Percentiles rank a stretch among this genome's conserved stretches.
phyloP scores from a whole-genome alignment of 2,888 invertebrate genomes.

The Agrochola lychnidis region DNA sequence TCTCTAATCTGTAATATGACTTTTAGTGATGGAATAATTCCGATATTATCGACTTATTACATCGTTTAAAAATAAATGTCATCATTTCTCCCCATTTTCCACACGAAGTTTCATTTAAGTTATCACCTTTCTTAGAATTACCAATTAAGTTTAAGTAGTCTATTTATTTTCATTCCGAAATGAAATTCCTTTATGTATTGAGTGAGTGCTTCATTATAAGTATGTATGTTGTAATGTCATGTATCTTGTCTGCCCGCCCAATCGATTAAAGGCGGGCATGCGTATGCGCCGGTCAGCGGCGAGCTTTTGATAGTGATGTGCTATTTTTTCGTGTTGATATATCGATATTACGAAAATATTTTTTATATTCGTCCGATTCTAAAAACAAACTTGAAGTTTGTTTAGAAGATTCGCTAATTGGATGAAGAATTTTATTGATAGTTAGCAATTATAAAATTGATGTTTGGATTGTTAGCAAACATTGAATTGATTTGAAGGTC shows the following conservation, averaged over 20 bases:
- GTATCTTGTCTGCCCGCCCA: constrained; percentile 70
- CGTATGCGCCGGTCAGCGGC: constrained; percentile 66
- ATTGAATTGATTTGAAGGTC: constrained; percentile 15
- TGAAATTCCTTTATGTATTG: constrained; percentile 37
- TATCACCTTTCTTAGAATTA: background rate
- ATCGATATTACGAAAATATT: background rate
- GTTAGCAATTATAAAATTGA: constrained; percentile 3
- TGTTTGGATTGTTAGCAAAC: constrained; percentile 8
- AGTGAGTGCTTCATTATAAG: constrained; percentile 54
- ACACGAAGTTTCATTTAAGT: background rate
- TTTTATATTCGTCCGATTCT: background rate
- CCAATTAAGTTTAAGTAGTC: constrained; percentile 18
- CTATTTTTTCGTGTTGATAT: constrained; percentile 38
- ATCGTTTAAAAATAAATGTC: background rate
- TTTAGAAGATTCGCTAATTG: constrained; percentile 28
- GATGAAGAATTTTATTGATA: constrained; percentile 25
- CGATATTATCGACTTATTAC: background rate
- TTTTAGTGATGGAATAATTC: background rate
- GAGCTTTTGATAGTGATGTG: constrained; percentile 73
- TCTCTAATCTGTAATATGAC: background rate
- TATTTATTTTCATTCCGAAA: constrained; percentile 33
- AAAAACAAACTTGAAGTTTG: constrained; percentile 1
- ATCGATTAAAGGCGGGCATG: constrained; percentile 71
- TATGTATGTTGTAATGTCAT: constrained; percentile 56
- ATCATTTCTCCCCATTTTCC: background rate